phyloP scores from a whole-genome alignment of 2,113 vertebrate genomes.

The Centropristis striata region DNA sequence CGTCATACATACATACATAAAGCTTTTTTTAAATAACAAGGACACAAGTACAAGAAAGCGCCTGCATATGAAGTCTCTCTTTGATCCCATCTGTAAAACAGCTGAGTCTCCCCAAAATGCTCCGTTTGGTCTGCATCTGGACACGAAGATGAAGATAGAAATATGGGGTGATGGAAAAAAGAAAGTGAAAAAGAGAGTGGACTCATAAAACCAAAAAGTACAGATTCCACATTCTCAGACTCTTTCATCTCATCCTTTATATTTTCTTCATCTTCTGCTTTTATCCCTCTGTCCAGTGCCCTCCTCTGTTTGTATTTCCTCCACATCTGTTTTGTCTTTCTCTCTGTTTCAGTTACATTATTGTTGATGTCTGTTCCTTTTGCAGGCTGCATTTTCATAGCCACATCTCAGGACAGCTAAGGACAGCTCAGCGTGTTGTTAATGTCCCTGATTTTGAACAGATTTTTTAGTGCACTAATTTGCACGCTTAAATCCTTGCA shows the following conservation, averaged over 20 bases:
- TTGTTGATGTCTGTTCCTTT: slow-evolving; percentile 21
- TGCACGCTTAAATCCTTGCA: not conserved
- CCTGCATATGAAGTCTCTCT: slow-evolving; percentile 30
- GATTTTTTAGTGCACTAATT: not conserved
- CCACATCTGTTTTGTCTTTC: slow-evolving; percentile 47
- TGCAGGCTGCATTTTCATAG: slow-evolving; percentile 13
- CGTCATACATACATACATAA: slow-evolving; percentile 19
- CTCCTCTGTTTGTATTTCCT: slow-evolving; percentile 44
- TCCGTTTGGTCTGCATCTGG: slow-evolving; percentile 49
- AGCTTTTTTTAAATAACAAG: slow-evolving; percentile 12
- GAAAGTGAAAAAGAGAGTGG: slow-evolving; percentile 3
- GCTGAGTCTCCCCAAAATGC: slow-evolving; percentile 63
- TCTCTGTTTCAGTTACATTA: slow-evolving; percentile 2
- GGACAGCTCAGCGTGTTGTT: not conserved
- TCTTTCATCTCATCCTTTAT: slow-evolving; percentile 29
- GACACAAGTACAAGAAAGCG: not conserved
- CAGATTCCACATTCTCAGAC: slow-evolving; percentile 1
- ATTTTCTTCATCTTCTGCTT: slow-evolving; percentile 28
- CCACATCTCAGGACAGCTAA: not conserved
- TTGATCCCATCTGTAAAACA: slow-evolving; percentile 75
- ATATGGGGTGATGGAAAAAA: slow-evolving; percentile 27
- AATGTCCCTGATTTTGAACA: slow-evolving; percentile 10
- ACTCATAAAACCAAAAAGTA: slow-evolving; percentile 27
- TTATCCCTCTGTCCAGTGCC: slow-evolving; percentile 5
- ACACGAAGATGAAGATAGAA: slow-evolving; percentile 23